These are phyloP conservation scores for Limnephilus marmoratus DNA, from an alignment of 2,888 invertebrate species.

Conservation along the genomic window DNA sequence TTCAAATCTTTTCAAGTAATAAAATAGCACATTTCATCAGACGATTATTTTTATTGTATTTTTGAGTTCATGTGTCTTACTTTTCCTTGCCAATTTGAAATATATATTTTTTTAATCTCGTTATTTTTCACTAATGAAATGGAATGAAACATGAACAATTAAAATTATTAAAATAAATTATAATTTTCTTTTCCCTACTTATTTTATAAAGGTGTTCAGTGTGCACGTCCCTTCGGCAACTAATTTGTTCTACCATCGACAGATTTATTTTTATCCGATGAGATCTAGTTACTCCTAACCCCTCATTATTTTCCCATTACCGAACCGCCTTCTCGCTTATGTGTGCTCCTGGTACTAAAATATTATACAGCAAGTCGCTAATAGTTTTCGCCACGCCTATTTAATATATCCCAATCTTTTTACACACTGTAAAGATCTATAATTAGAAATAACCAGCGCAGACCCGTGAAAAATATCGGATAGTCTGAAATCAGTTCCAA, in stretches of 20 bases:
- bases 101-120: too few relatives aligned
- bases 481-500: too few relatives aligned
- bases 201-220: neutral
- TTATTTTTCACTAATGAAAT: too few relatives aligned
- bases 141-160: too few relatives aligned
- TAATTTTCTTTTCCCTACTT: neutral
- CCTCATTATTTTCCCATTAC: conserved; percentile 49
- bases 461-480: too few relatives aligned
- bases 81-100: too few relatives aligned
- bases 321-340: conserved; percentile 11
- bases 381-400: neutral
- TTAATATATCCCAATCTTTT: neutral
- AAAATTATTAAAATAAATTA: too few relatives aligned
- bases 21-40: too few relatives aligned
- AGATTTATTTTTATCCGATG: neutral
- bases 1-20: too few relatives aligned
- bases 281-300: neutral
- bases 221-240: conserved; percentile 48
- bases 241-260: conserved; percentile 54
- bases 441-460: too few relatives aligned
- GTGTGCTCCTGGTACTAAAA: conserved; percentile 32
- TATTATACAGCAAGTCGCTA: neutral
- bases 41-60: too few relatives aligned
- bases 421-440: neutral
- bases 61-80: too few relatives aligned